These are phyloP conservation scores for Mirza zaza DNA, from an alignment of 2,113 vertebrate genomes.

Conservation along the genomic window DNA sequence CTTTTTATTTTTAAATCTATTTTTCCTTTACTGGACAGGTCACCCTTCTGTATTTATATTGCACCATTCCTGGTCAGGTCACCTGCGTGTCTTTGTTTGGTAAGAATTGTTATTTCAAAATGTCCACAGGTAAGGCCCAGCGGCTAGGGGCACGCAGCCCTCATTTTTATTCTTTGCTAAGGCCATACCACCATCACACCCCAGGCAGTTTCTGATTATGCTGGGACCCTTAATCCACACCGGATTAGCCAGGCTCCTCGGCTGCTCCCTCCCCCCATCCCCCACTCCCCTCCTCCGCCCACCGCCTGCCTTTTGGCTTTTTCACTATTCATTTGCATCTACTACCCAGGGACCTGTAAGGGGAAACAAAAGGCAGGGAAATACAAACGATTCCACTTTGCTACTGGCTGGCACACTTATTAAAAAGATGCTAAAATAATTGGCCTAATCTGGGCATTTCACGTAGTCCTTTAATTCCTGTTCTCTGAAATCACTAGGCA, in stretches of 20 bases:
- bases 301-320: constrained; percentile 43
- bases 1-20: constrained; percentile 39
- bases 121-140: not conserved
- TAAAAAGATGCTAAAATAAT: constrained; percentile 58
- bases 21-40: constrained; percentile 63
- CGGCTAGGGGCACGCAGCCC: not conserved
- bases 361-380: constrained; percentile 54
- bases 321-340: constrained; percentile 43
- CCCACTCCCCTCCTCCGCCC: not conserved
- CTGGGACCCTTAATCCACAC: constrained; percentile 11
- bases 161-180: not conserved
- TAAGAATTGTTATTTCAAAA: constrained; percentile 35
- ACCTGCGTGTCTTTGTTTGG: constrained; percentile 43
- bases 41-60: constrained; percentile 28
- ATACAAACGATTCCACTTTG: constrained; percentile 39
- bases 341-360: constrained; percentile 42
- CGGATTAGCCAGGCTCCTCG: not conserved
- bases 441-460: constrained; percentile 49
- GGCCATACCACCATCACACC: not conserved
- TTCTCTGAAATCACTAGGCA: constrained; percentile 56
- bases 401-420: not conserved
- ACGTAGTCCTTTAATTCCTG: constrained; percentile 38
- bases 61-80: constrained; percentile 42
- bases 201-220: constrained; percentile 39
- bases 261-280: not conserved